Percentiles rank a stretch among this genome's conserved stretches.
These are phyloP conservation scores for Leistus spinibarbis DNA, from an alignment of 2,888 invertebrate genomes.

Conservation along the genomic window DNA sequence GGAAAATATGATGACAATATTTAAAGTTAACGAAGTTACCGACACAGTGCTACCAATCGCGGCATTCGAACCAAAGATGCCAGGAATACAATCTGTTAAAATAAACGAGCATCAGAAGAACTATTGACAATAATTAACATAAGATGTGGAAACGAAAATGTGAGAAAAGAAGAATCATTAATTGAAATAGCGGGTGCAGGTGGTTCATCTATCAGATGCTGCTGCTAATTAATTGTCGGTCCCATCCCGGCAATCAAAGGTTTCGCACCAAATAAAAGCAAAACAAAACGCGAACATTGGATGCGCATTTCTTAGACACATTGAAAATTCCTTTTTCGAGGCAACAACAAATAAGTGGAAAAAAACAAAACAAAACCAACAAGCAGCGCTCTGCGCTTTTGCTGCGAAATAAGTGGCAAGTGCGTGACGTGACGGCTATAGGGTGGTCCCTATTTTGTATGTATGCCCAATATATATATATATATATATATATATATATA, in stretches of 20 bases:
- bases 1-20: background rate
- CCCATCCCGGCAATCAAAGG: constrained; percentile 21
- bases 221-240: constrained; percentile 31
- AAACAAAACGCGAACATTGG: background rate
- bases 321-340: background rate
- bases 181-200: constrained; percentile 15
- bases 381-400: background rate
- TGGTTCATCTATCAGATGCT: constrained; percentile 15
- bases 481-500: too few relatives aligned
- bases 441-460: background rate
- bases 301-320: background rate
- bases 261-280: constrained; percentile 12
- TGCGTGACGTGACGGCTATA: background rate
- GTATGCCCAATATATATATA: too few relatives aligned
- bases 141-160: background rate
- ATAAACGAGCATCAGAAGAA: background rate
- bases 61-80: background rate
- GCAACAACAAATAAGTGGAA: too few relatives aligned
- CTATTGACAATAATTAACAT: background rate
- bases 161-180: background rate
- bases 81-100: background rate
- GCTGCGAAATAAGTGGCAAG: background rate
- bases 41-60: background rate
- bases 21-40: background rate
- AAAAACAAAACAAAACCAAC: too few relatives aligned